A percentile compares a stretch with the other conserved stretches of the same genome.
Conservation (phyloP, 2,888 invertebrate genomes). For the Chrysopilus asiliformis region DNA sequence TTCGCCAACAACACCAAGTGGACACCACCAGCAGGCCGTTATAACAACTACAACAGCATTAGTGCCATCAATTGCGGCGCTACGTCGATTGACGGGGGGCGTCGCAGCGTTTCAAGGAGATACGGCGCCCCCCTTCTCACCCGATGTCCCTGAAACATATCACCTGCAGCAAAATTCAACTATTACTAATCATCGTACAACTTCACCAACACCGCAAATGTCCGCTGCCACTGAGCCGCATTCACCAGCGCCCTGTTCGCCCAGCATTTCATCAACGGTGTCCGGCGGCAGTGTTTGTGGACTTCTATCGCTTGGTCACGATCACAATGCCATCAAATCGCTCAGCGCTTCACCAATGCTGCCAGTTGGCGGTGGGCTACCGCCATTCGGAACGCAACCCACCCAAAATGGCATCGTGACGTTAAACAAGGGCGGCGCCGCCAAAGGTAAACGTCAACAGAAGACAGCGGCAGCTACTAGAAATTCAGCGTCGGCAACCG, state of each 20-base stretch:
- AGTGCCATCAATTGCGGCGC: constrained; percentile 10
- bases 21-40: not conserved
- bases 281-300: too few species aligned
- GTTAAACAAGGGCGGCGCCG: too few species aligned
- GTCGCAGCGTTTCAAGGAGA: constrained; percentile 17
- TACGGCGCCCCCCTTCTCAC: constrained; percentile 16
- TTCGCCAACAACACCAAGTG: constrained; percentile 27
- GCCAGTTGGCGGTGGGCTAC: too few species aligned
- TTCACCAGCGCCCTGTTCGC: constrained; percentile 28
- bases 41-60: constrained; percentile 17
- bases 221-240: constrained; percentile 30
- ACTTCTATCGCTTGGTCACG: too few species aligned
- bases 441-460: constrained; percentile 35
- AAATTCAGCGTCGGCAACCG: constrained; percentile 14
- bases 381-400: too few species aligned
- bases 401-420: constrained; percentile 30
- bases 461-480: constrained; percentile 32
- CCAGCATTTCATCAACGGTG: constrained; percentile 17
- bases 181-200: not conserved
- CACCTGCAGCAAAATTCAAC: constrained; percentile 13
- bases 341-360: too few species aligned
- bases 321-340: too few species aligned
- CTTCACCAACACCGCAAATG: constrained; percentile 17
- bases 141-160: constrained; percentile 22
- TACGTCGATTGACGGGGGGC: constrained; percentile 19